A percentile compares a stretch with the other conserved stretches of the same genome.
Conservation (phyloP, 2,888 invertebrate genomes). For the Drosophila formosana region DNA sequence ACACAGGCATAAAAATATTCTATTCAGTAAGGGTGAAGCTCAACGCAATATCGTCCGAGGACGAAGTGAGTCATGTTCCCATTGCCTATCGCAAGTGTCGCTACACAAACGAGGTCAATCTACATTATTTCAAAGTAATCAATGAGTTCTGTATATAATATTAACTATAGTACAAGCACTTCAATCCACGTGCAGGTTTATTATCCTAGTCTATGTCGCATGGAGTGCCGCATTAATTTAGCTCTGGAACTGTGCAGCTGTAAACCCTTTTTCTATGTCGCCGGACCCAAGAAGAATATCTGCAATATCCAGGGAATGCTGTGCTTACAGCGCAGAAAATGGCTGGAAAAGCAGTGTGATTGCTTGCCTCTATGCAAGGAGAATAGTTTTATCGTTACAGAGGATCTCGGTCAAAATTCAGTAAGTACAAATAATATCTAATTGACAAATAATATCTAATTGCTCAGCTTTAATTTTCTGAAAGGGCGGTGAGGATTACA, state of each 20-base stretch:
- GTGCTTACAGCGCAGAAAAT: slow-evolving; percentile 71
- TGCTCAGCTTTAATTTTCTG: neutral
- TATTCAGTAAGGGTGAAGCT: slow-evolving; percentile 66
- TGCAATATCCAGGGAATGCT: slow-evolving; percentile 78
- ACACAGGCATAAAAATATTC: slow-evolving; percentile 51
- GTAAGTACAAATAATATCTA: no score
- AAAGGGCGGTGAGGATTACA: slow-evolving; percentile 41
- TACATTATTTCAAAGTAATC: slow-evolving; percentile 77
- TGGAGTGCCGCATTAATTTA: slow-evolving; percentile 81
- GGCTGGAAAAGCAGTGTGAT: slow-evolving; percentile 70
- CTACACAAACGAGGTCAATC: slow-evolving; percentile 78
- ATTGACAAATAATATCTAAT: no score
- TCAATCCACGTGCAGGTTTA: slow-evolving; percentile 69
- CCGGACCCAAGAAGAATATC: slow-evolving; percentile 64
- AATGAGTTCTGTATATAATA: no score
- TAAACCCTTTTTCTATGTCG: slow-evolving; percentile 82
- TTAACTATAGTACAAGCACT: no score
- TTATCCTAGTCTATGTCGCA: slow-evolving; percentile 78
- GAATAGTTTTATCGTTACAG: slow-evolving; percentile 62
- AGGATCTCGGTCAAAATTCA: slow-evolving; percentile 58
- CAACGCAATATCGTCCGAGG: slow-evolving; percentile 69
- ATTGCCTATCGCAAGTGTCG: slow-evolving; percentile 82
- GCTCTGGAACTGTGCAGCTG: slow-evolving; percentile 80
- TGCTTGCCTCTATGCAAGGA: slow-evolving; percentile 78
- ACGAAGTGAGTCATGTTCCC: slow-evolving; percentile 76